Evolutionary conservation across 2,113 vertebrate species (phyloP).

Genomic region (Eptesicus fuscus): DNA sequence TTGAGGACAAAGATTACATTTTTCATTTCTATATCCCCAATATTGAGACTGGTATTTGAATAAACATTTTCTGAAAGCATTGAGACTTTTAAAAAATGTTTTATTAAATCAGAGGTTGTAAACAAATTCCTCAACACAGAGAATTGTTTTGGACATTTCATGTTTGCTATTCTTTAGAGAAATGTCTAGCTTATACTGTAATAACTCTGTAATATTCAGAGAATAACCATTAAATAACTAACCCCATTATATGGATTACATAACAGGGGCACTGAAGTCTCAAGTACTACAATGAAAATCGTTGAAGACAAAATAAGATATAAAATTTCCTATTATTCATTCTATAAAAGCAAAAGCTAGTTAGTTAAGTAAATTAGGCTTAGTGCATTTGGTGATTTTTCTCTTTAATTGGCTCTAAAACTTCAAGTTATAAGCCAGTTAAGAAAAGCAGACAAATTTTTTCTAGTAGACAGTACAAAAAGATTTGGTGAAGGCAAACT

Average conservation of each 20-base stretch:
- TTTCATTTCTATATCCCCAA: background rate
- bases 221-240: background rate
- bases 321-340: conserved; percentile 10
- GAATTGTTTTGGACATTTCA: background rate
- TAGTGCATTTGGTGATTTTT: conserved; percentile 36
- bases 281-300: background rate
- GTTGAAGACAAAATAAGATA: conserved; percentile 35
- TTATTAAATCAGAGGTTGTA: background rate
- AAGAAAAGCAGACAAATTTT: conserved; percentile 47
- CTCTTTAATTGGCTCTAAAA: conserved; percentile 59
- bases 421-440: conserved; percentile 57
- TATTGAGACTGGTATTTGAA: background rate
- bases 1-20: background rate
- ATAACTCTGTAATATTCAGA: background rate
- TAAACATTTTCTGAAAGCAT: conserved; percentile 1
- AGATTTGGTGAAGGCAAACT: conserved; percentile 32
- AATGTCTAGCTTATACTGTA: background rate
- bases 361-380: conserved; percentile 48
- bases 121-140: background rate
- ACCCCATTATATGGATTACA: background rate
- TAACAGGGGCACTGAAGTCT: background rate
- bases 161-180: background rate
- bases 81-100: background rate
- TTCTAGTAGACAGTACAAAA: conserved; percentile 22
- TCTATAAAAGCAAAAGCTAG: background rate